Evolutionary conservation across 2,113 vertebrate species (phyloP), one percentile per base, ranked within the genome.

Genomic region (Synodontis membranacea): DNA sequence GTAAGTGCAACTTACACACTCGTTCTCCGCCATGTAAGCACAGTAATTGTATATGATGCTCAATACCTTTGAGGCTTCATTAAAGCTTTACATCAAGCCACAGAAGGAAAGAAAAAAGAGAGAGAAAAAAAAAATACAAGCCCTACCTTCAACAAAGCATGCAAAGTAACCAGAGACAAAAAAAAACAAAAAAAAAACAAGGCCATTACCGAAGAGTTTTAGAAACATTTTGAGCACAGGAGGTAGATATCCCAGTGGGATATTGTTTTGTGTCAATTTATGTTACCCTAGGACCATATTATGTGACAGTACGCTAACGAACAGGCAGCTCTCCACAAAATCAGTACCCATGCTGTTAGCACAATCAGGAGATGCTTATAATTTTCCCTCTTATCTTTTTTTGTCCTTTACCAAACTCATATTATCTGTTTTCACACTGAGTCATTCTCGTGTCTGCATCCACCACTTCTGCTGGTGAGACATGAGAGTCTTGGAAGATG

Each of bases 61-160:
- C 88, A 90, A 89, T 90, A 90, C 90, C 91, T 90, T 74, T 54
- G 90, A 89, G 91, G 91, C 88, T 93, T 93, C 91, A 92, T 91
- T 91, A 93, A 89, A 88, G 81, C 89, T 86, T 89, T 89, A 87
- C 87, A 89, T 91, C 86, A 89, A 90, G 83, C 89, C 76, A 79
- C 50, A 91, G 87, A 84, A 72, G 76, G 84, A 83, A 87, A 87
- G 84, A 90, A 91, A 88, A n/a, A n/a, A n/a, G n/a, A n/a, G n/a
- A n/a, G n/a, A n/a, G n/a, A n/a, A 50, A 76, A 75, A 54, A 52
- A 52, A 28, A 31, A 4, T 19, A 89, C 75, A 87, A 86, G 75
- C 83, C 72, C 25, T 64, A 72, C 72, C 83, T 87, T 86, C 81
- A 48, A 86, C 39, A 60, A 70, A 81, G 58, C 70, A 80, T 46